Evolutionary conservation across 2,888 invertebrate genomes (phyloP).

Genomic region (Apomyelois bistriatella): DNA sequence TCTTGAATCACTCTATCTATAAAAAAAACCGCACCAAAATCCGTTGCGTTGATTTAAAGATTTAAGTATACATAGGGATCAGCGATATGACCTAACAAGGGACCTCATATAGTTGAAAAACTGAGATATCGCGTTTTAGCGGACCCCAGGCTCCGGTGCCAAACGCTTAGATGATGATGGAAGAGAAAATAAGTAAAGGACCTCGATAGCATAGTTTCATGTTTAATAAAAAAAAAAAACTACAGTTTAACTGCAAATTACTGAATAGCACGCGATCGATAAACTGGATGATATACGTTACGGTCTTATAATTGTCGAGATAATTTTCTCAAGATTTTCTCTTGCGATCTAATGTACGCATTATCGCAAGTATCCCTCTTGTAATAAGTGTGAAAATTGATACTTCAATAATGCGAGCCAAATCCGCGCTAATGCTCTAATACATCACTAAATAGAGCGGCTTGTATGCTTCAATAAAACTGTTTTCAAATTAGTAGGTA

Average conservation of each 20-base stretch:
- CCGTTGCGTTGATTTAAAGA: too few species aligned
- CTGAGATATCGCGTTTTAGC: too few species aligned
- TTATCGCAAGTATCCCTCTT: not conserved
- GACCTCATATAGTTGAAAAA: too few species aligned
- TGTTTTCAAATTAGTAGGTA: not conserved
- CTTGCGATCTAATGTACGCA: not conserved
- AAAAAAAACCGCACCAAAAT: too few species aligned
- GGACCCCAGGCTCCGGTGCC: too few species aligned
- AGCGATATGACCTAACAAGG: too few species aligned
- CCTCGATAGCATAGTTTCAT: slow-evolving; percentile 29
- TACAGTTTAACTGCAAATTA: slow-evolving; percentile 36
- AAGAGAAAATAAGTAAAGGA: too few species aligned
- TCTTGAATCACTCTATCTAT: too few species aligned
- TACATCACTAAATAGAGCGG: slow-evolving; percentile 40
- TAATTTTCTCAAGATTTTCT: slow-evolving; percentile 26
- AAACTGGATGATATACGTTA: slow-evolving; percentile 15
- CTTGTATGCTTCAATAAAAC: slow-evolving; percentile 28
- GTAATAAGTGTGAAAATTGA: not conserved
- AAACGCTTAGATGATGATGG: too few species aligned
- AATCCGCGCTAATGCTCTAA: slow-evolving; percentile 34
- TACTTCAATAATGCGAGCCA: not conserved
- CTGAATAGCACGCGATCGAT: slow-evolving; percentile 36
- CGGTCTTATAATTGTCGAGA: slow-evolving; percentile 26
- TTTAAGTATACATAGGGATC: too few species aligned
- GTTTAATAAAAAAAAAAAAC: slow-evolving; percentile 29